Conservation (phyloP, 53 echinoderm and acorn worm genomes). For the Astropecten irregularis region DNA sequence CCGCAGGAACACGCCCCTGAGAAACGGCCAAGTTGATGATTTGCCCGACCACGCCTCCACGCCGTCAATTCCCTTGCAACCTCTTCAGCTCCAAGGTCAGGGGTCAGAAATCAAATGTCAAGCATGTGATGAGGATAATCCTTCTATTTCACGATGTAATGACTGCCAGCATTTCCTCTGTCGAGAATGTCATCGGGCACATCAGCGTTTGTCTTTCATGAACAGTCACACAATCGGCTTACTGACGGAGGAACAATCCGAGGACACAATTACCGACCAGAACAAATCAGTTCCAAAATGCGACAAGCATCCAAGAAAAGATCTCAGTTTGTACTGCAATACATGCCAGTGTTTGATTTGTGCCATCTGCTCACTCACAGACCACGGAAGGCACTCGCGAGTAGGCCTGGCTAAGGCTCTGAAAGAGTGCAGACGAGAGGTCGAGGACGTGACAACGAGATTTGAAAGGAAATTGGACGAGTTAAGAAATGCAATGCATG, state of each 20-base stretch:
- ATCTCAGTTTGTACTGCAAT: background rate
- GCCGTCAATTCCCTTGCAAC: too few relatives aligned
- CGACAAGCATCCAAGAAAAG: background rate
- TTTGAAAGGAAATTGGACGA: background rate
- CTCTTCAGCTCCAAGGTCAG: too few relatives aligned
- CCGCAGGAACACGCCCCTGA: too few relatives aligned
- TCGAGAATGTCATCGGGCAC: background rate
- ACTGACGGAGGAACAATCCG: background rate
- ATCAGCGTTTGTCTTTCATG: background rate
- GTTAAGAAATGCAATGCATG: background rate
- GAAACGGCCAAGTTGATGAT: too few relatives aligned
- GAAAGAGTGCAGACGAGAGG: background rate
- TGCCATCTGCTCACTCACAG: background rate
- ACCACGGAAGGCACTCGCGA: slow-evolving; percentile 2
- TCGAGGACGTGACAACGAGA: background rate
- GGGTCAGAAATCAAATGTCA: background rate
- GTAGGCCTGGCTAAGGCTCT: background rate
- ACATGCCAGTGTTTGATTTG: background rate
- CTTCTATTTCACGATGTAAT: background rate
- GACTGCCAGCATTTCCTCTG: background rate
- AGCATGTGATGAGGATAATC: background rate
- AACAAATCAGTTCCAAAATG: background rate
- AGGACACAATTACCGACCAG: background rate
- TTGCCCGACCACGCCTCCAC: too few relatives aligned
- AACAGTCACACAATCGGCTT: background rate